phyloP scores from a whole-genome alignment of 2,797 vertebrate genomes.

The Caiman crocodilus region DNA sequence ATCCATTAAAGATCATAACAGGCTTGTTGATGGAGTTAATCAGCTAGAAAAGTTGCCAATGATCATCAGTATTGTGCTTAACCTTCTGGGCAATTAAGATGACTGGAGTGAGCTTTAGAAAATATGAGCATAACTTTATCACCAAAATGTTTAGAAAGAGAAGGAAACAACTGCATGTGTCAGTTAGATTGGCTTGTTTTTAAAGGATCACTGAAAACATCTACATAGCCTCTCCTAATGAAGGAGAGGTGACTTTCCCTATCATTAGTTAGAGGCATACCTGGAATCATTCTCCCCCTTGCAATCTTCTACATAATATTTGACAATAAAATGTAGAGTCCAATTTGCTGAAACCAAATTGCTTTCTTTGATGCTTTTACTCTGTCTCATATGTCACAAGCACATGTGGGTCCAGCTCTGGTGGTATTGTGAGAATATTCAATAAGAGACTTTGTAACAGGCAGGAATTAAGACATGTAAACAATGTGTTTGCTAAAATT shows the following conservation, averaged over 20 bases:
- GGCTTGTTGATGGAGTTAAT: background rate
- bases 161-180: background rate
- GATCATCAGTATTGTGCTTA: background rate
- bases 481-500: background rate
- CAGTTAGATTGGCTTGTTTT: background rate
- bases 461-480: background rate
- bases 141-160: background rate
- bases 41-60: background rate
- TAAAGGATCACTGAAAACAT: background rate
- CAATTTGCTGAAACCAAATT: background rate
- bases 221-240: background rate
- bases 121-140: background rate
- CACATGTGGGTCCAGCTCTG: background rate
- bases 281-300: background rate
- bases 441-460: background rate
- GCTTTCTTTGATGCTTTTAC: background rate
- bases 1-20: background rate
- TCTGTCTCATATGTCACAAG: background rate
- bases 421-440: background rate
- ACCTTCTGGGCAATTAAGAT: background rate
- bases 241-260: background rate
- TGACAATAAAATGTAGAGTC: background rate
- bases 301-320: background rate
- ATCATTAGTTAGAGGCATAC: background rate
- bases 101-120: background rate